These are phyloP conservation scores for Bedellia somnulentella DNA, from an alignment of 2,888 invertebrate genomes.

Conservation along the genomic window DNA sequence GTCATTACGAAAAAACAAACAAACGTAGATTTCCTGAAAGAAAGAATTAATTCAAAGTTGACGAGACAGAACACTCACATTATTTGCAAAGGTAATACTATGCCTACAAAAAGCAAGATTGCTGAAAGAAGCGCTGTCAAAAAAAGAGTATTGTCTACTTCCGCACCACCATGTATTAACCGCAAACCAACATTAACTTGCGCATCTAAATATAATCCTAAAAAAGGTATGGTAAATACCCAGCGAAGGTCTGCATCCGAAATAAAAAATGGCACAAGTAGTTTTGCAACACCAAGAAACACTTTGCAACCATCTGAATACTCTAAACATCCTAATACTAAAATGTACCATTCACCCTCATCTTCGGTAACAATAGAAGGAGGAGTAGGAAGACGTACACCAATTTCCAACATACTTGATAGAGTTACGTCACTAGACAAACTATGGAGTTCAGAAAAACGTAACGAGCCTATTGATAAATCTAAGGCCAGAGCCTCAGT, in stretches of 20 bases:
- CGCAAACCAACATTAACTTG: too few species aligned
- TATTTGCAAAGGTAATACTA: slow-evolving; percentile 18
- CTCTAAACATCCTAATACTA: slow-evolving; percentile 23
- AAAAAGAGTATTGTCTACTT: slow-evolving; percentile 32
- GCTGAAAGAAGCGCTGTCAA: slow-evolving; percentile 6
- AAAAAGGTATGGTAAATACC: slow-evolving; percentile 6
- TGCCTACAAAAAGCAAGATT: background rate
- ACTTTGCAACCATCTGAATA: slow-evolving; percentile 47
- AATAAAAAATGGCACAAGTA: slow-evolving; percentile 35
- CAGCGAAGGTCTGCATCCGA: slow-evolving; percentile 18
- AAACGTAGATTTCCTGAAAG: slow-evolving; percentile 64
- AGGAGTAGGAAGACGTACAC: slow-evolving; percentile 49
- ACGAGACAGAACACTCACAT: slow-evolving; percentile 50
- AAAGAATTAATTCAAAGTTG: slow-evolving; percentile 64
- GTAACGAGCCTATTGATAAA: slow-evolving; percentile 43
- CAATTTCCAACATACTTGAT: slow-evolving; percentile 50
- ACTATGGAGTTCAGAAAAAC: slow-evolving; percentile 48
- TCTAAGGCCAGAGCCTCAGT: slow-evolving; percentile 25
- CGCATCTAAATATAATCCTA: slow-evolving; percentile 15
- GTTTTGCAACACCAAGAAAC: slow-evolving; percentile 45
- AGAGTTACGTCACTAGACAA: slow-evolving; percentile 60
- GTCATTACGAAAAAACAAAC: slow-evolving; percentile 29
- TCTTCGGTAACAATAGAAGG: slow-evolving; percentile 41
- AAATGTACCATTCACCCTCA: slow-evolving; percentile 20
- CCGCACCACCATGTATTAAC: slow-evolving; percentile 41